Evolutionary conservation across 35 echinoderm and acorn worm genomes (phyloP), one percentile per base, ranked within the genome.

Genomic region (Heliocidaris erythrogramma): DNA sequence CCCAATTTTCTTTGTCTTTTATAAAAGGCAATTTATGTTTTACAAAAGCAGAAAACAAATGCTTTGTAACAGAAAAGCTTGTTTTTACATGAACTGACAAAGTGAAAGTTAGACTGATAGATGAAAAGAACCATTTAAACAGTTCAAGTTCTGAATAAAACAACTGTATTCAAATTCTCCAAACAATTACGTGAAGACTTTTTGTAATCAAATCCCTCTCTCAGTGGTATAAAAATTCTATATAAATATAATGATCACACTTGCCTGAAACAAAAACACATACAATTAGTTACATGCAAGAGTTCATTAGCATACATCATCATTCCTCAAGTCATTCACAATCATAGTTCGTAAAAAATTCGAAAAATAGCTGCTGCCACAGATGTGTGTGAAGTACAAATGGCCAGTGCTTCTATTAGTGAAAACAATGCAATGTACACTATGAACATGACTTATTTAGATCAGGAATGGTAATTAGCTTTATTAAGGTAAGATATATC

Each of bases 331-430:
- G 10, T 56, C 52, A 56, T 56, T 56, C 14, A 56, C 6, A 56
- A 9, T 78, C 17, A n/a, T 78, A 78, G 65, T 24, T 78, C 27
- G 65, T 78, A 78, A 0, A 78, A 78, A 78, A 78, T n/a, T 3
- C n/a, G 65, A 78, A 78, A 78, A 78, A 78, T 78, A 78, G 65
- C 65, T 78, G 65, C 65, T 78, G 65, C 65, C 27, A 78, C 18
- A 56, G 10, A 56, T 56, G 11, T 56, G 52, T 56, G 10, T 78
- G 2, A 78, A 78, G 65, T 78, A 78, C 65, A 78, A 78, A n/a
- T n/a, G 65, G 65, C 65, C n/a, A n/a, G 18, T 78, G 21, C 27
- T 78, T n/a, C 21, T 78, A n/a, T n/a, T 78, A 78, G 35, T 78
- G 11, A 56, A 56, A 78, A 27, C 24, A 78, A 42, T 78, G 65